Base-by-base conservation (phyloP, 2,113 vertebrate genomes). In the Lophius piscatorius region DNA sequence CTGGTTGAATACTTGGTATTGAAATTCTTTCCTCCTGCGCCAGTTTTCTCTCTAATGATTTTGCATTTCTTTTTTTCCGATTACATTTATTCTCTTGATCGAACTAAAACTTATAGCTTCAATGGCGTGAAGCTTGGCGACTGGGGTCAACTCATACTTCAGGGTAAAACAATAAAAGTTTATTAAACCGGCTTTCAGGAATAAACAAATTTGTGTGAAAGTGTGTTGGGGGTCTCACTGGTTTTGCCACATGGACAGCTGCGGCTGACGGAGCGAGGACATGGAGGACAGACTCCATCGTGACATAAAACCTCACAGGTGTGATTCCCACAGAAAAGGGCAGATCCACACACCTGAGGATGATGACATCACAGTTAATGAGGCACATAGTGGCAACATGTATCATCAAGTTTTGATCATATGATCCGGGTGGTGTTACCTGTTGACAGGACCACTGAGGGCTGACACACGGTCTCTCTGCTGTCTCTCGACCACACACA, bases 271-370 rank as follows among this genome's bases (percentile, higher is more conserved):
- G 95, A 94, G 39, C 96, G 93, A 70, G 96, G 97, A 87, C 97
- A 98, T 12, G 91, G 90, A 77, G 95, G 95, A 92, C 96, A 99
- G 20, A 54, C 64, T 41, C 93, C 93, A 11, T 86, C 55, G 16
- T 98, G 96, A 84, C 97, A 99, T 67, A 92, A 73, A 13, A 80
- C 76, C 52, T 99, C 96, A 88, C 97, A 98, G 2, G 92, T 94
- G 74, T 99, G 97, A 86, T 96, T 93, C 2, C 94, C 92, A 85
- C 97, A 99, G n/a, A 93, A 84, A 50, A 99, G 90, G 1, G 51
- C 79, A 36, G 84, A 88, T 0, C 95, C 90, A 75, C 97, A 98
- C 6, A 93, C 86, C 97, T 99, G 71, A 7, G 18, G 17, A 12
- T 12, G 10, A 12, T 13, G 13, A n/a, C n/a, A 39, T 9, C n/a